Evolutionary conservation across 2,797 vertebrate genomes (phyloP).

Genomic region (Galaxias olidus): DNA sequence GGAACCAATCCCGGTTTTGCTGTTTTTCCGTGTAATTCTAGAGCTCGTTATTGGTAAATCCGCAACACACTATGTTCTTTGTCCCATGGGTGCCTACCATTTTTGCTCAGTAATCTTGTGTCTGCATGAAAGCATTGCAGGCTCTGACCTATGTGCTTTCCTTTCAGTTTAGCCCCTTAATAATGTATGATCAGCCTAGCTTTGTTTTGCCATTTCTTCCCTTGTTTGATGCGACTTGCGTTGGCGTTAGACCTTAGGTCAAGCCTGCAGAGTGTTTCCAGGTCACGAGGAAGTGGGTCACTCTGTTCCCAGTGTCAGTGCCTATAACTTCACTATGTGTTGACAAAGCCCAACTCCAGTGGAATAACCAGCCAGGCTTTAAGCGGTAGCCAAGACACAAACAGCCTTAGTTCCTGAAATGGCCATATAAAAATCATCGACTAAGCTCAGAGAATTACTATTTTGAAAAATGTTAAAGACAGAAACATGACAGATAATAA

Average conservation of each 20-base stretch:
- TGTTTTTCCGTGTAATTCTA: no score
- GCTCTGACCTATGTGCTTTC: constrained; percentile 40
- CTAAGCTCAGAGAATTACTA: no score
- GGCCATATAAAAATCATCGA: no score
- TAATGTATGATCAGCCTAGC: constrained; percentile 60
- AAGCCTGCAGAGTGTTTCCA: constrained; percentile 67
- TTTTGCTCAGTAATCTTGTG: constrained; percentile 24
- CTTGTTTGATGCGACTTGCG: constrained; percentile 39
- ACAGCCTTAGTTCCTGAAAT: no score
- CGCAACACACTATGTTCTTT: background rate
- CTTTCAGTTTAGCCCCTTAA: constrained; percentile 50
- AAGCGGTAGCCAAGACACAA: constrained; percentile 41
- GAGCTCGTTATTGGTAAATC: no score
- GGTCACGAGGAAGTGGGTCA: constrained; percentile 77
- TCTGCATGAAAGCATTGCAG: constrained; percentile 28
- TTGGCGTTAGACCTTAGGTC: constrained; percentile 53
- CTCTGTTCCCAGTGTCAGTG: constrained; percentile 72
- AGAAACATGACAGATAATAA: no score
- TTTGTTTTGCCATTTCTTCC: constrained; percentile 30
- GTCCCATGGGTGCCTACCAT: constrained; percentile 7
- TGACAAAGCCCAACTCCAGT: constrained; percentile 61
- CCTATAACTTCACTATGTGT: constrained; percentile 64
- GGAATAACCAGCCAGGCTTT: constrained; percentile 52
- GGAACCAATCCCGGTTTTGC: no score
- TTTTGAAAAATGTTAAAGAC: no score